Conservation (phyloP, 2,113 vertebrate species). For the Campylomormyrus numenius region DNA sequence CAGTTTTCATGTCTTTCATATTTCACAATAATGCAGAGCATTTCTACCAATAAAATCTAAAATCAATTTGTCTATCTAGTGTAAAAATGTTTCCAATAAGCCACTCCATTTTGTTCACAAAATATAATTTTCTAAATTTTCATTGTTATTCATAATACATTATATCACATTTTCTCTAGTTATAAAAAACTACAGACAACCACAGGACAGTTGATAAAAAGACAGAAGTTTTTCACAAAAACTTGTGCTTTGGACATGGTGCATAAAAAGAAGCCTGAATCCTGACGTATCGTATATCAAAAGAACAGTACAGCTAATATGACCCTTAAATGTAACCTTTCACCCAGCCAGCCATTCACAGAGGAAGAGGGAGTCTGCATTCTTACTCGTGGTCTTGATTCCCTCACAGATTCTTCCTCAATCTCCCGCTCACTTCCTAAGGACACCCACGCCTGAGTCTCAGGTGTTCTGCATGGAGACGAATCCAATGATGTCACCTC, state of each 20-base stretch:
- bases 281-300: not conserved
- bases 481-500: constrained; percentile 40
- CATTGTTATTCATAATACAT: not conserved
- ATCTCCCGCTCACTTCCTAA: constrained; percentile 85
- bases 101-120: not conserved
- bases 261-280: not conserved
- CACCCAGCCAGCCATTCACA: not conserved
- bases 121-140: not conserved
- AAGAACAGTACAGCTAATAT: not conserved
- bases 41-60: not conserved
- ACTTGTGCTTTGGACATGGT: not conserved
- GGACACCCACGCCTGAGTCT: constrained; percentile 70
- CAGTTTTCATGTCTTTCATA: not conserved
- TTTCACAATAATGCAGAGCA: not conserved
- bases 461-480: constrained; percentile 44
- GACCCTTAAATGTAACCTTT: not conserved
- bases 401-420: constrained; percentile 69
- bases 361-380: not conserved
- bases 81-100: not conserved
- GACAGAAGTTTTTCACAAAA: not conserved
- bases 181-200: not conserved
- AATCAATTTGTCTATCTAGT: not conserved
- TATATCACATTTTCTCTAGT: not conserved
- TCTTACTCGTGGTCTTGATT: constrained; percentile 58
- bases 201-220: not conserved